Evolutionary conservation across 1,140 invertebrate genomes (phyloP), one percentile per base, ranked within the genome.

Genomic region (Cotesia chilonis): DNA sequence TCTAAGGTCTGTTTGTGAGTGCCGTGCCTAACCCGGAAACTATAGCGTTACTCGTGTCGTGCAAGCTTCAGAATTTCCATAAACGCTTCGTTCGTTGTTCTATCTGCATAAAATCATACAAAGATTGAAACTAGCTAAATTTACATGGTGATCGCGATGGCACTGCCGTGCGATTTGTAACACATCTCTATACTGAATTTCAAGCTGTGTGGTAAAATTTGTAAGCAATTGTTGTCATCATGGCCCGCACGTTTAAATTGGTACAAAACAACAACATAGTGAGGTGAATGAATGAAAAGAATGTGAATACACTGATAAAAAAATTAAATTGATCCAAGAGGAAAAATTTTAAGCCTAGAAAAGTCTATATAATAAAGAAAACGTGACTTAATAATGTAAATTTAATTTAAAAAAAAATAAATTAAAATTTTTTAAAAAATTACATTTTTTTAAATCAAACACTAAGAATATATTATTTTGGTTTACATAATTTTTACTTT

Each of bases 1-100:
- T 60, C 17, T 6, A 41, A 12, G 54, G 37, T 70, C 47, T 59
- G 52, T 59, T 14, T 41, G 57, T 70, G 41, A 47, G 41, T 47
- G 12, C n/a, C 38, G 59, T 65, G 61, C 37, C 63, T 17, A 71
- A 71, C 63, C 61, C 52, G 63, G 51, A 66, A 66, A 65, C n/a
- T 12, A 55, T 66, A 55, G 7, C n/a, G 69, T 59, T 14, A 68
- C 17, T 67, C 5, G n/a, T 61, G 64, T 69, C 65, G 57, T 70
- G 74, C 71, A 72, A 72, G 70, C 70, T 72, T 60, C 52, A 67
- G n/a, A 70, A 75, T 75, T 75, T 75, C 74, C 74, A 72, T 75
- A 75, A 75, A 75, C 67, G 70, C 71, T 72, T 35, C 41, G 74
- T 38, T 72, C 68, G 63, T 65, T 47, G 59, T 72, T 70, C 47